Percentiles rank a stretch among this genome's conserved stretches.
Evolutionary conservation across 2,888 invertebrate species (phyloP).

Genomic region (Pocota personata): DNA sequence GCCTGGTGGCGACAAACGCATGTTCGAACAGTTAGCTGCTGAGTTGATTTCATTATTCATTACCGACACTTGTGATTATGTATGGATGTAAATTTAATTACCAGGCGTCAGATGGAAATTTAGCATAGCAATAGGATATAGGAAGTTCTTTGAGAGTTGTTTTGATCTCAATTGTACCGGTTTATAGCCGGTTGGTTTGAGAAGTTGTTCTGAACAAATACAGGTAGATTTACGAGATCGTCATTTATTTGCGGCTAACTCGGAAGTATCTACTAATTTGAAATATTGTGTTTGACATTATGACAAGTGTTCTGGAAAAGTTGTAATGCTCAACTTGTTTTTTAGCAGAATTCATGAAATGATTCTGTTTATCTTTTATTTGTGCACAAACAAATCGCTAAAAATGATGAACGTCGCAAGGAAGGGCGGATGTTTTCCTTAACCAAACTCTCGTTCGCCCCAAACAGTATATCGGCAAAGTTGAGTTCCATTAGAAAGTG

Average conservation of each 20-base stretch:
- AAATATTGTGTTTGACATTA: not conserved
- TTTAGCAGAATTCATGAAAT: not conserved
- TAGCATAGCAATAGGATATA: constrained; percentile 5
- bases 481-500: too few relatives aligned
- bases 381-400: too few relatives aligned
- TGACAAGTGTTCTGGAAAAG: not conserved
- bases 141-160: constrained; percentile 21
- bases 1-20: not conserved
- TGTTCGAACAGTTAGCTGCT: constrained; percentile 3
- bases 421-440: too few relatives aligned
- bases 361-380: not conserved
- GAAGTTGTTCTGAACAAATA: constrained; percentile 5
- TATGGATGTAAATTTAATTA: constrained; percentile 4
- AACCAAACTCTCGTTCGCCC: too few relatives aligned
- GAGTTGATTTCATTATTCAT: not conserved
- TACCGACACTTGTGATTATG: not conserved
- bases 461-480: too few relatives aligned
- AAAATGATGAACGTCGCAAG: too few relatives aligned
- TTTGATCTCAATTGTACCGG: not conserved
- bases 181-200: not conserved
- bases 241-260: not conserved
- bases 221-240: not conserved
- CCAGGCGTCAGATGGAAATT: not conserved
- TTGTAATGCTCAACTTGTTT: not conserved
- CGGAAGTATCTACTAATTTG: not conserved